A percentile compares a stretch with the other conserved stretches of the same genome.
phyloP scores from a whole-genome alignment of 64 coral and sea anemone genomes.

The Exaiptasia diaphana region DNA sequence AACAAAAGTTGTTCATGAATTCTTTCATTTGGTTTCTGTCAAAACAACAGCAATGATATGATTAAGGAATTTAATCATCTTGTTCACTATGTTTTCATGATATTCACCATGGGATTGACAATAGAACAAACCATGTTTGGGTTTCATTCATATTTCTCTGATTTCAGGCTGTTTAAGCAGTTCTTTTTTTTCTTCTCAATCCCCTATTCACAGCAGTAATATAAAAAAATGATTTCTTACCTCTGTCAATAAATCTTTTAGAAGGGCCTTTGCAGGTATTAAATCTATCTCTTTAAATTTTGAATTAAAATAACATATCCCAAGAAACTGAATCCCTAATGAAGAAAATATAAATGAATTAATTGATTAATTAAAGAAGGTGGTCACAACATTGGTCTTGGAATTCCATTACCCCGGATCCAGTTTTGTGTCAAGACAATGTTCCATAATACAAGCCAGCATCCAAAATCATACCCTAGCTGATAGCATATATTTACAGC shows the following conservation, averaged over 20 bases:
- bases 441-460: too few relatives aligned
- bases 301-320: conserved; percentile 52
- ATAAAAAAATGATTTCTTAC: too few relatives aligned
- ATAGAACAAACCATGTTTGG: neutral
- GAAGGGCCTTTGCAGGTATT: conserved; percentile 16
- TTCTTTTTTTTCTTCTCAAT: too few relatives aligned
- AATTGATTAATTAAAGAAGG: too few relatives aligned
- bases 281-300: conserved; percentile 1
- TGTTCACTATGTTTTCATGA: neutral
- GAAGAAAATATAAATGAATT: neutral
- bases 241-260: conserved; percentile 16
- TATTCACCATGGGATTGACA: neutral
- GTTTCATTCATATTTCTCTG: too few relatives aligned
- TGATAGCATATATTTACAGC: too few relatives aligned
- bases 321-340: conserved; percentile 56
- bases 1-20: neutral
- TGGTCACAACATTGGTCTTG: too few relatives aligned
- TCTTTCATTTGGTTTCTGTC: neutral
- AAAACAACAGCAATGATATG: neutral
- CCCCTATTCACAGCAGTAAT: too few relatives aligned
- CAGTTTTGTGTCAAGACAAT: too few relatives aligned
- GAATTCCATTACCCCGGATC: too few relatives aligned
- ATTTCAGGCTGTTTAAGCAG: too few relatives aligned
- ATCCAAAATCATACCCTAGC: too few relatives aligned
- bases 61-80: neutral